These are phyloP conservation scores for Syngnathus rostellatus DNA, from an alignment of 2,797 vertebrate species.

Conservation along the genomic window DNA sequence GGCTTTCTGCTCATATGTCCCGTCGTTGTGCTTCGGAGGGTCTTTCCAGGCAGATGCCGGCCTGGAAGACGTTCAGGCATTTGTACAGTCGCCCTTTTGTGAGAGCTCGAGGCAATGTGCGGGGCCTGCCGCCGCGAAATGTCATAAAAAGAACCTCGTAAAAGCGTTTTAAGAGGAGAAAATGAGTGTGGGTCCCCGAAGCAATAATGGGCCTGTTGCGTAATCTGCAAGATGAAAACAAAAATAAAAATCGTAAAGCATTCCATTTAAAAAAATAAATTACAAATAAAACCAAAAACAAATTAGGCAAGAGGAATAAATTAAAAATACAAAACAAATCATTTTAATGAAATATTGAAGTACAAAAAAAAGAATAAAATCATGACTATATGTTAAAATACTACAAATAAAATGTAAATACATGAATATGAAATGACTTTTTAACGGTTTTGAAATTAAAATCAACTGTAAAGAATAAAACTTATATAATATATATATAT, in stretches of 20 bases:
- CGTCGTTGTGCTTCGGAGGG: constrained; percentile 19
- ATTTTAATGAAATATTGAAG: not conserved
- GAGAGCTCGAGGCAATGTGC: constrained; percentile 29
- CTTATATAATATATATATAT: no score
- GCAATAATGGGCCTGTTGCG: constrained; percentile 11
- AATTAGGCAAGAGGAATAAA: not conserved
- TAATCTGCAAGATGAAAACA: not conserved
- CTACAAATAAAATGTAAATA: not conserved
- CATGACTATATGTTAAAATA: not conserved
- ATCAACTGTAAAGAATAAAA: no score
- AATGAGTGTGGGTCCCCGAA: not conserved
- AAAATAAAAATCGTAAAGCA: not conserved
- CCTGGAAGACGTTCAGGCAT: constrained; percentile 45
- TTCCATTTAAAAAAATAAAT: not conserved
- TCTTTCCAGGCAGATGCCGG: constrained; percentile 3
- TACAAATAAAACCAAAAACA: not conserved
- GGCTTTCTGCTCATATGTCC: constrained; percentile 19
- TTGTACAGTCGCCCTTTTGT: constrained; percentile 41
- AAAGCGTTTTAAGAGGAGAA: constrained; percentile 24
- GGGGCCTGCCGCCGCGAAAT: not conserved
- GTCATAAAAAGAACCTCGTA: constrained; percentile 39
- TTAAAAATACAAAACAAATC: not conserved
- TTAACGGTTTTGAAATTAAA: no score
- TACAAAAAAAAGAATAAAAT: no score
- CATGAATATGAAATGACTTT: no score